phyloP scores from a whole-genome alignment of 2,113 vertebrate species.

The Fulica atra region DNA sequence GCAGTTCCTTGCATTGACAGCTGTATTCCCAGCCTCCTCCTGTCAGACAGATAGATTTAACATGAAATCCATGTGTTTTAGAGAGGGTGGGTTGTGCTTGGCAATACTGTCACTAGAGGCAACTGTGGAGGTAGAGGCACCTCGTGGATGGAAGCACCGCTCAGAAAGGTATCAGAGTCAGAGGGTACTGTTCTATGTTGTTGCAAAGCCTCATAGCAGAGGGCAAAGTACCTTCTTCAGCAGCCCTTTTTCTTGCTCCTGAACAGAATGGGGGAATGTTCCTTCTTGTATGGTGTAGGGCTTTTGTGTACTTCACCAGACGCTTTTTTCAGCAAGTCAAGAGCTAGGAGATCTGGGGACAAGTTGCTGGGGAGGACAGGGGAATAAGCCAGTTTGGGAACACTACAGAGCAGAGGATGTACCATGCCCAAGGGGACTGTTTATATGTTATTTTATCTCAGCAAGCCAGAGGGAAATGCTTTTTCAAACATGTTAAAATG shows the following conservation, averaged over 20 bases:
- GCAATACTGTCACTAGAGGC: background rate
- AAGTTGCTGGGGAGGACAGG: background rate
- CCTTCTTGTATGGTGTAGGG: background rate
- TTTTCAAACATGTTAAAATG: constrained; percentile 14
- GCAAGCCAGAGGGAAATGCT: background rate
- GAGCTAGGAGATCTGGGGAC: background rate
- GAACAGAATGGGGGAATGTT: background rate
- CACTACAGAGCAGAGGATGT: background rate
- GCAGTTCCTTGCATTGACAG: background rate
- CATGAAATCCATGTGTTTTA: background rate
- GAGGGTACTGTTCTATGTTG: background rate
- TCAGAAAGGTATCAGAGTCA: background rate
- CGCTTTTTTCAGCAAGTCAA: background rate
- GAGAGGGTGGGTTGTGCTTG: background rate
- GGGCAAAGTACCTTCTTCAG: background rate
- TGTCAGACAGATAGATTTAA: background rate
- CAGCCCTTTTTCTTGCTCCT: background rate
- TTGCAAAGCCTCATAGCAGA: background rate
- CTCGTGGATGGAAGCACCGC: background rate
- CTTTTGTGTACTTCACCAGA: background rate
- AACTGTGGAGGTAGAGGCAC: background rate
- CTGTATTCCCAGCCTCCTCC: background rate
- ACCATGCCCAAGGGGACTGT: background rate
- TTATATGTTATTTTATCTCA: constrained; percentile 16
- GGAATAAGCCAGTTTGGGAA: background rate